Conservation (phyloP, 1,140 invertebrate genomes). For the Nomia melanderi region DNA sequence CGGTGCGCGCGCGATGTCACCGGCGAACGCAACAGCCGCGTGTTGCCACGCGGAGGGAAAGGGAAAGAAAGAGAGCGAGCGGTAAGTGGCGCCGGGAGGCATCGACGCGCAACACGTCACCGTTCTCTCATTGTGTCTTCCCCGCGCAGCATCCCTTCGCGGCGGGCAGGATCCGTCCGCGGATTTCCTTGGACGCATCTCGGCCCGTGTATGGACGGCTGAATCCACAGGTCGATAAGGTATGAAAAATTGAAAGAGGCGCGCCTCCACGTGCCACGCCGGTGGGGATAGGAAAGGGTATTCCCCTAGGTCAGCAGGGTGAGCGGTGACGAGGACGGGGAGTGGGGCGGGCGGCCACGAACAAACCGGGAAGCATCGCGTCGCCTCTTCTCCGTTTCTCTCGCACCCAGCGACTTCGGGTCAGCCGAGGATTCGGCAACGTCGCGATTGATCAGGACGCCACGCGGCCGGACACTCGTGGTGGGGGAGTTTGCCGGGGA, state of each 20-base stretch:
- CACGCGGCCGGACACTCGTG: constrained; percentile 76
- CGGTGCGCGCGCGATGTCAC: too few relatives aligned
- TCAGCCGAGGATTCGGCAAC: constrained; percentile 73
- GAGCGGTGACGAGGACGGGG: constrained; percentile 2
- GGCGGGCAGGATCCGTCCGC: background rate
- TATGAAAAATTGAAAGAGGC: constrained; percentile 75
- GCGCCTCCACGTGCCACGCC: constrained; percentile 67
- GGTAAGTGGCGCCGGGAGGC: background rate
- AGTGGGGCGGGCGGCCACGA: background rate
- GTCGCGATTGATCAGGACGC: constrained; percentile 78
- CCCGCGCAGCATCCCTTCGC: background rate
- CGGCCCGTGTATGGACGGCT: constrained; percentile 8
- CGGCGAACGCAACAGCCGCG: too few relatives aligned
- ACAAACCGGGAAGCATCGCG: constrained; percentile 30
- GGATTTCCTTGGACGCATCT: constrained; percentile 12
- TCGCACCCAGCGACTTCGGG: constrained; percentile 56
- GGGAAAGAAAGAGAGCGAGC: too few relatives aligned
- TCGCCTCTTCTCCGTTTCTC: constrained; percentile 32
- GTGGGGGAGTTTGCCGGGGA: constrained; percentile 72
- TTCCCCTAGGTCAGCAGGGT: constrained; percentile 39
- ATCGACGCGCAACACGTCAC: constrained; percentile 13
- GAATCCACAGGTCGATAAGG: constrained; percentile 79
- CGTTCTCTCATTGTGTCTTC: background rate
- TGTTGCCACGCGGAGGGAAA: too few relatives aligned
- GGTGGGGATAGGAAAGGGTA: constrained; percentile 22